Evolutionary conservation across 2,797 vertebrate genomes (phyloP).

Genomic region (Carcharodon carcharias): DNA sequence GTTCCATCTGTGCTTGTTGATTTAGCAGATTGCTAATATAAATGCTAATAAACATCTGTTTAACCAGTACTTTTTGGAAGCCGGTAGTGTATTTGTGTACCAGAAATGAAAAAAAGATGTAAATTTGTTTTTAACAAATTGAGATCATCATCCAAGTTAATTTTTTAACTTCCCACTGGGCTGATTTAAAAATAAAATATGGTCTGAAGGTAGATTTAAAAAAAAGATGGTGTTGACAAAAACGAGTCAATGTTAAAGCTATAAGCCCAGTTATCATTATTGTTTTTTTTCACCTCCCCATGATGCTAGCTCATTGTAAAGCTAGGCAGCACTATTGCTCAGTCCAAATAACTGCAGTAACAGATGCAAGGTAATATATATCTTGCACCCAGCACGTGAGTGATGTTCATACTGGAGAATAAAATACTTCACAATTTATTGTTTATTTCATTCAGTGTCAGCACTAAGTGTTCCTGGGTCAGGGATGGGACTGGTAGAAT

Average conservation of each 20-base stretch:
- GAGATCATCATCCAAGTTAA: not conserved
- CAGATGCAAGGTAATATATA: not conserved
- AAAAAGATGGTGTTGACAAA: not conserved
- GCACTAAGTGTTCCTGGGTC: not conserved
- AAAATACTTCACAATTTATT: not conserved
- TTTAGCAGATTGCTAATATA: conserved; percentile 21
- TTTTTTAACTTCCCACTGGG: not conserved
- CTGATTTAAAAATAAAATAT: not conserved
- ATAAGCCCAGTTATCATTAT: not conserved
- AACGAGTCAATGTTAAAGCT: not conserved
- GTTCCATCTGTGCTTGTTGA: conserved; percentile 14
- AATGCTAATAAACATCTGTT: conserved; percentile 33
- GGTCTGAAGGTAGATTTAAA: not conserved
- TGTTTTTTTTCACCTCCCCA: not conserved
- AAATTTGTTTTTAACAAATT: not conserved
- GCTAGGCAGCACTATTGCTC: not conserved
- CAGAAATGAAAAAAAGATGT: not conserved
- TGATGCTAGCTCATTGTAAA: not conserved
- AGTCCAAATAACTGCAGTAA: not conserved
- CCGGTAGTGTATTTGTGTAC: not conserved
- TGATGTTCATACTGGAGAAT: not conserved
- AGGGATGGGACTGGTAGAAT: not conserved
- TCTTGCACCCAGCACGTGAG: not conserved
- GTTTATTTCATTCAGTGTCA: not conserved
- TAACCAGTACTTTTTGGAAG: not conserved